These are phyloP conservation scores for Megalurothrips usitatus DNA, from an alignment of 2,888 invertebrate species.

Conservation along the genomic window DNA sequence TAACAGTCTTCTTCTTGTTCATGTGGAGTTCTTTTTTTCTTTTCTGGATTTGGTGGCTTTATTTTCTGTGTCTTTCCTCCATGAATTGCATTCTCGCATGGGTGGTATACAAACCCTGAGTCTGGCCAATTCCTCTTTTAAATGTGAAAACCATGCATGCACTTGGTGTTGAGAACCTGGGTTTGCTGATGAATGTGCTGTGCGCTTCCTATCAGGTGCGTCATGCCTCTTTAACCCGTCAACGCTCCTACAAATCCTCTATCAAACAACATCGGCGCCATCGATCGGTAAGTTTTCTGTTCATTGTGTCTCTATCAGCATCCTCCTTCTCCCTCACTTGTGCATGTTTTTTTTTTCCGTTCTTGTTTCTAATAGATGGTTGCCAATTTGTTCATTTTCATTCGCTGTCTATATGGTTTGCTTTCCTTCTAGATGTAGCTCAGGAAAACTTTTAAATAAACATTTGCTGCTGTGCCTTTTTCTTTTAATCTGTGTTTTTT, in stretches of 20 bases:
- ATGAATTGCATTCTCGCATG: neutral
- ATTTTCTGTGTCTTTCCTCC: neutral
- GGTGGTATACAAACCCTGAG: too few relatives aligned
- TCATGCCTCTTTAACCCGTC: conserved; percentile 68
- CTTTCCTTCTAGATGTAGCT: too few relatives aligned
- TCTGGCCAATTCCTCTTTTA: conserved; percentile 2
- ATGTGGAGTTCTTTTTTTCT: neutral
- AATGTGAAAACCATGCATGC: conserved; percentile 27
- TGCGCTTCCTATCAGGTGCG: conserved; percentile 53
- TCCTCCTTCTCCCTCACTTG: neutral
- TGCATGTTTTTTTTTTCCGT: neutral
- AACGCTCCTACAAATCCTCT: conserved; percentile 53
- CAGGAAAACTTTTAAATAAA: too few relatives aligned
- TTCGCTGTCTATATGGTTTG: conserved; percentile 3
- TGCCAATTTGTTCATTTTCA: conserved; percentile 34
- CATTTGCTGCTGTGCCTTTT: too few relatives aligned
- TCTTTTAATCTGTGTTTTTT: conserved; percentile 34
- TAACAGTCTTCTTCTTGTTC: too few relatives aligned
- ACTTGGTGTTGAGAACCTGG: conserved; percentile 28
- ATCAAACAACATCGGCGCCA: conserved; percentile 51
- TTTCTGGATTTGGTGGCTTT: neutral
- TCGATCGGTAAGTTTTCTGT: conserved; percentile 41
- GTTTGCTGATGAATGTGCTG: conserved; percentile 11
- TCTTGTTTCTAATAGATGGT: neutral
- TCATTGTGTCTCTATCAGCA: neutral